These are phyloP conservation scores for Drosophila birchii DNA, from an alignment of 2,888 invertebrate genomes.

Conservation along the genomic window DNA sequence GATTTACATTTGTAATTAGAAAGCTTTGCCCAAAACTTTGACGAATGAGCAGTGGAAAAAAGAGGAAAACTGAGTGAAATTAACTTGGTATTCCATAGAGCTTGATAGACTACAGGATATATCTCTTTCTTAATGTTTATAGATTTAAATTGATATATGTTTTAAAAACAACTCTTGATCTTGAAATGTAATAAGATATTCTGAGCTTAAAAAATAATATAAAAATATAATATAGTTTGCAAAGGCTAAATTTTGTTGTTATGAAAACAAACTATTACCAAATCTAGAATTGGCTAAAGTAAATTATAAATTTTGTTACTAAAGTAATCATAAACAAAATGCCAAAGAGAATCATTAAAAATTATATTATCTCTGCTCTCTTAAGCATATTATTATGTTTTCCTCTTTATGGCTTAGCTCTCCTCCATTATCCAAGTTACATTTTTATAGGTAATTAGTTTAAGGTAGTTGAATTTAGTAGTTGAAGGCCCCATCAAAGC, in stretches of 20 bases:
- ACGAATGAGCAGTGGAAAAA: constrained; percentile 50
- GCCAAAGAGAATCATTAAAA: too few relatives aligned
- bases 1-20: constrained; percentile 83
- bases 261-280: not conserved
- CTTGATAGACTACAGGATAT: not conserved
- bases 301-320: not conserved
- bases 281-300: not conserved
- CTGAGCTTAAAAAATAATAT: not conserved
- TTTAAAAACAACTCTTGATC: too few relatives aligned
- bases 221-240: not conserved
- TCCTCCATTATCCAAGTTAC: not conserved
- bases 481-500: not conserved
- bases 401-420: not conserved
- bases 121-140: not conserved
- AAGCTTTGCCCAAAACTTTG: constrained; percentile 77
- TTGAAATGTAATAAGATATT: not conserved
- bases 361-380: not conserved
- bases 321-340: not conserved
- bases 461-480: not conserved
- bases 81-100: constrained; percentile 1
- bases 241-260: not conserved
- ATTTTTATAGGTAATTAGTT: not conserved
- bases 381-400: not conserved
- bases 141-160: not conserved
- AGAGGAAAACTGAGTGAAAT: constrained; percentile 17